A percentile compares a stretch with the other conserved stretches of the same genome.
Conservation (phyloP, 30 jellyfish, hydroid and myxozoan species). For the Haliclystus octoradiatus region DNA sequence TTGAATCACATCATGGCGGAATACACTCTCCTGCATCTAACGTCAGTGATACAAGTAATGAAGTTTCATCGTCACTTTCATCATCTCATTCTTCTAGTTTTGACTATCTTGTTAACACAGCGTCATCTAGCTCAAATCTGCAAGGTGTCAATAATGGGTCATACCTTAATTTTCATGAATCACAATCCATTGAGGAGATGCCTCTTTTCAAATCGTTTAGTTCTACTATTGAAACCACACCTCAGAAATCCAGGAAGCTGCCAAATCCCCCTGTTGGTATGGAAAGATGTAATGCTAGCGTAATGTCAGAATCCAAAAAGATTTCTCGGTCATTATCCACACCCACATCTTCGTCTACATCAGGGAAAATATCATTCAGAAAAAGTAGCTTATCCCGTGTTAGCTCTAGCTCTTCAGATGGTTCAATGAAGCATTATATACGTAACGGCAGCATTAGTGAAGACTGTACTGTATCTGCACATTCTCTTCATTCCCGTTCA, state of each 20-base stretch:
- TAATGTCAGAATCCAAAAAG: neutral
- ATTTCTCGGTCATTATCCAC: neutral
- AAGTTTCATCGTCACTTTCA: too few relatives aligned
- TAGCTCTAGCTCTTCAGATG: neutral
- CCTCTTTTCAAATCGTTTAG: neutral
- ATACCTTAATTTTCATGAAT: neutral
- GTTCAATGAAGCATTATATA: neutral
- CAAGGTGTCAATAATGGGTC: too few relatives aligned
- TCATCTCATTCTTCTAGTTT: too few relatives aligned
- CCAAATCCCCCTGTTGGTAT: neutral
- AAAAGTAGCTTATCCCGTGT: neutral
- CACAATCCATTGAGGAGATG: neutral
- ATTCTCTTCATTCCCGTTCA: too few relatives aligned
- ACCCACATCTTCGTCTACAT: too few relatives aligned
- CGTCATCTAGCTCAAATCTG: neutral
- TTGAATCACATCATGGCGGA: neutral
- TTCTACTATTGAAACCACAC: neutral
- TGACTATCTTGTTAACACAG: neutral
- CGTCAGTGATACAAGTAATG: too few relatives aligned
- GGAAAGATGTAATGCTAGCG: neutral
- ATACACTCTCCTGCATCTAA: too few relatives aligned
- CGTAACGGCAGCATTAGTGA: neutral
- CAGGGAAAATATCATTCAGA: neutral
- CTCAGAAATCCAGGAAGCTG: neutral
- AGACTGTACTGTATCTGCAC: too few relatives aligned